These are phyloP conservation scores for Drosophila seguyi DNA, from an alignment of 1,140 invertebrate species.

Conservation along the genomic window DNA sequence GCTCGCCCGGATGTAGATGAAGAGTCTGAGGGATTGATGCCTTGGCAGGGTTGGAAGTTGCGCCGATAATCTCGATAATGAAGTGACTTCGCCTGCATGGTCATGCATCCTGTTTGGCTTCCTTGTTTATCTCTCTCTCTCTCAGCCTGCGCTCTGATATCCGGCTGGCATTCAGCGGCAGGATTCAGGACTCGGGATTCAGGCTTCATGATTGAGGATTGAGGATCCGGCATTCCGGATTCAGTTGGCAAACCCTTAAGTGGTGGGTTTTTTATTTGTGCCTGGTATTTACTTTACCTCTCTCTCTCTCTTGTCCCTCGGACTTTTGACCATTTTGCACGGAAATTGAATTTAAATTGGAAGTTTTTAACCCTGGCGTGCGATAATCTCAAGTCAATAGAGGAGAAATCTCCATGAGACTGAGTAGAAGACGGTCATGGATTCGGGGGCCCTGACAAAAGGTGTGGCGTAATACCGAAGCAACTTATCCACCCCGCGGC, in stretches of 20 bases:
- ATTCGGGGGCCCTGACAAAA: constrained; percentile 37
- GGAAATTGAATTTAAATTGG: constrained; percentile 84
- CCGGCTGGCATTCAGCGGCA: constrained; percentile 57
- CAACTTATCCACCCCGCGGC: constrained; percentile 26
- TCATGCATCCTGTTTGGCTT: constrained; percentile 73
- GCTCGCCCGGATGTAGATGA: constrained; percentile 24
- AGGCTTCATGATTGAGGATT: constrained; percentile 7
- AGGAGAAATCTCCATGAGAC: constrained; percentile 59
- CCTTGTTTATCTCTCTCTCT: constrained; percentile 45
- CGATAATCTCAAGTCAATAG: constrained; percentile 72
- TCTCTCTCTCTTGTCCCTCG: constrained; percentile 40
- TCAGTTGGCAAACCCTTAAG: constrained; percentile 64
- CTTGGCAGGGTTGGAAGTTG: constrained; percentile 72
- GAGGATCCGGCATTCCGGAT: constrained; percentile 38
- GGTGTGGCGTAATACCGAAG: constrained; percentile 34
- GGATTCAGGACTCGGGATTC: constrained; percentile 17
- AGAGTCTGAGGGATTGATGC: constrained; percentile 54
- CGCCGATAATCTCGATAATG: constrained; percentile 83
- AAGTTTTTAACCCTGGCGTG: constrained; percentile 80
- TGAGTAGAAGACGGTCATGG: constrained; percentile 14
- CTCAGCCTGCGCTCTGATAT: constrained; percentile 70
- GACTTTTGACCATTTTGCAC: constrained; percentile 83
- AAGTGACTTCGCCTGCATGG: constrained; percentile 79
- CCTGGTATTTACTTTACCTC: constrained; percentile 34
- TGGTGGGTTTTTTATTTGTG: constrained; percentile 71